phyloP scores from a whole-genome alignment of 1,140 invertebrate genomes.

The Lycorma delicatula region DNA sequence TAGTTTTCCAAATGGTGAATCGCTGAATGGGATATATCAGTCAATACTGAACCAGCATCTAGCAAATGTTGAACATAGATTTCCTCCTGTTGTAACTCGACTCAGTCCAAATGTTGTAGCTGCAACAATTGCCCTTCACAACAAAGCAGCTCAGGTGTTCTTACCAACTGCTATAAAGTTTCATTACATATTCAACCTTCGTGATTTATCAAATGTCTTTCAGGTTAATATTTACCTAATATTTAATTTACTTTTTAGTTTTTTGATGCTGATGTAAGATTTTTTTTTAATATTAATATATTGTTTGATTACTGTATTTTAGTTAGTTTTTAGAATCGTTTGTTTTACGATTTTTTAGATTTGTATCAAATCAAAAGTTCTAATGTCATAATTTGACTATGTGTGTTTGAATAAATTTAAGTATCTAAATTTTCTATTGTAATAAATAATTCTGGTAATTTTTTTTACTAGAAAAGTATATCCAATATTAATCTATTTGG shows the following conservation, averaged over 20 bases:
- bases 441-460: too few species aligned
- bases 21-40: constrained; percentile 81
- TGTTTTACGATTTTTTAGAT: too few species aligned
- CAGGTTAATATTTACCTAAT: constrained; percentile 44
- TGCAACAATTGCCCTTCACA: constrained; percentile 74
- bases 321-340: too few species aligned
- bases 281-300: too few species aligned
- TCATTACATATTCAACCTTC: constrained; percentile 92
- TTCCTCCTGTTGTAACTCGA: constrained; percentile 47
- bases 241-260: neutral
- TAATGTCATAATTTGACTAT: too few species aligned
- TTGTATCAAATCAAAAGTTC: too few species aligned
- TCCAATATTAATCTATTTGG: too few species aligned
- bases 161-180: constrained; percentile 93
- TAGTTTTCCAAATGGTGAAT: constrained; percentile 79
- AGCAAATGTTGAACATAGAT: constrained; percentile 67
- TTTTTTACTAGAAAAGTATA: too few species aligned
- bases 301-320: too few species aligned
- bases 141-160: constrained; percentile 76
- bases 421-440: too few species aligned
- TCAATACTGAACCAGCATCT: constrained; percentile 83
- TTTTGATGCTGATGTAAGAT: too few species aligned
- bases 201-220: constrained; percentile 89
- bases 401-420: too few species aligned
- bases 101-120: constrained; percentile 57